Evolutionary conservation across 2,113 vertebrate species (phyloP), one percentile per base, ranked within the genome.

Genomic region (Callaeas wilsoni): DNA sequence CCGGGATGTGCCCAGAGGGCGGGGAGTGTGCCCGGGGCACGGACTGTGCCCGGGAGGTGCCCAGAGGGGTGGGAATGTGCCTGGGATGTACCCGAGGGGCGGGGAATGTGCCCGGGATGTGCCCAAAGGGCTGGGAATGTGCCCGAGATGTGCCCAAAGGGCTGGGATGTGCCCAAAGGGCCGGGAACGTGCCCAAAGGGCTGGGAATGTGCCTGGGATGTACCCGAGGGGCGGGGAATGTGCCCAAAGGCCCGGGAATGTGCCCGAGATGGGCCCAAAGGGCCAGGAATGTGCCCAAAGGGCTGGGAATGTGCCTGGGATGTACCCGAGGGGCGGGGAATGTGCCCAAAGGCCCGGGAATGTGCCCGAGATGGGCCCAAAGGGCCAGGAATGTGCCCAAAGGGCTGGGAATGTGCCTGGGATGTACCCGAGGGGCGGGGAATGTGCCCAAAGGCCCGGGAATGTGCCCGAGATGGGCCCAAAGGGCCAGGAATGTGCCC

Each of bases 361-460:
- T 1, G 29, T 18, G 52, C 41, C 76, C 3, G 0, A 2, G 46
- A 19, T 13, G 73, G 47, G 79, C 59, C 47, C 77, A n/a, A n/a
- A n/a, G n/a, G n/a, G n/a, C n/a, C n/a, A n/a, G n/a, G n/a, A n/a
- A n/a, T n/a, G n/a, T n/a, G n/a, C n/a, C n/a, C n/a, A n/a, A n/a
- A n/a, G n/a, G n/a, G n/a, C n/a, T n/a, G n/a, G 26, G 23, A 10
- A 3, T 1, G 29, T 18, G 52, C 41, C 76, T 2, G 0, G 2
- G 46, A 19, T 13, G 73, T 52, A 75, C 59, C 47, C 77, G n/a
- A n/a, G n/a, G n/a, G n/a, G n/a, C n/a, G n/a, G n/a, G n/a, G n/a
- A n/a, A n/a, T n/a, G n/a, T n/a, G n/a, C n/a, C n/a, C n/a, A n/a
- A n/a, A n/a, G n/a, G n/a, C n/a, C n/a, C n/a, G n/a, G 26, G 23